A percentile compares a stretch with the other conserved stretches of the same genome.
phyloP scores from a whole-genome alignment of 2,797 vertebrate species.

The Poecile montanus region DNA sequence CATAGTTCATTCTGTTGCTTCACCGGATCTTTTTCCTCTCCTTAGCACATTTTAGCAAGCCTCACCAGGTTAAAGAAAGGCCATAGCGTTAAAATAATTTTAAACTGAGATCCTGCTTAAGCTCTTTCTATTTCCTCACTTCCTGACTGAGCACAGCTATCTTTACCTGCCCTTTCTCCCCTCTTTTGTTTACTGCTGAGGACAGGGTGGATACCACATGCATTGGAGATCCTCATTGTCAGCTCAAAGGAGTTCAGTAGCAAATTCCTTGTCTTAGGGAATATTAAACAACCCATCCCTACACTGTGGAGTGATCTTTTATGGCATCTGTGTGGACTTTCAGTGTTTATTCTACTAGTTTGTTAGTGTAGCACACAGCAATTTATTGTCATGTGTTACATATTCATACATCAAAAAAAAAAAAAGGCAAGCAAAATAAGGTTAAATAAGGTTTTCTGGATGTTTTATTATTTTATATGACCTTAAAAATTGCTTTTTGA shows the following conservation, averaged over 20 bases:
- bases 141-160: not conserved
- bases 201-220: not conserved
- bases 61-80: not conserved
- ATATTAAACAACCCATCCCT: not conserved
- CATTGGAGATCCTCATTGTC: not conserved
- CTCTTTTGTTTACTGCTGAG: not conserved
- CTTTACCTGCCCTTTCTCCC: not conserved
- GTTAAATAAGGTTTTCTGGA: not conserved
- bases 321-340: not conserved
- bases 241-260: not conserved
- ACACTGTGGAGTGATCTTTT: not conserved
- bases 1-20: not conserved
- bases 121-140: slow-evolving; percentile 20
- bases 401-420: not conserved
- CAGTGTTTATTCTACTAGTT: not conserved
- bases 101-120: not conserved
- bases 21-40: not conserved
- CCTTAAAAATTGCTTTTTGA: not conserved
- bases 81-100: slow-evolving; percentile 10
- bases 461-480: not conserved
- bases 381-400: not conserved
- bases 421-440: too few relatives aligned
- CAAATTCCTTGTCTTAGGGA: not conserved
- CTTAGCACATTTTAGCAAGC: not conserved
- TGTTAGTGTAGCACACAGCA: not conserved